Conservation (phyloP, 2,113 vertebrate species). For the Gymnogyps californianus region DNA sequence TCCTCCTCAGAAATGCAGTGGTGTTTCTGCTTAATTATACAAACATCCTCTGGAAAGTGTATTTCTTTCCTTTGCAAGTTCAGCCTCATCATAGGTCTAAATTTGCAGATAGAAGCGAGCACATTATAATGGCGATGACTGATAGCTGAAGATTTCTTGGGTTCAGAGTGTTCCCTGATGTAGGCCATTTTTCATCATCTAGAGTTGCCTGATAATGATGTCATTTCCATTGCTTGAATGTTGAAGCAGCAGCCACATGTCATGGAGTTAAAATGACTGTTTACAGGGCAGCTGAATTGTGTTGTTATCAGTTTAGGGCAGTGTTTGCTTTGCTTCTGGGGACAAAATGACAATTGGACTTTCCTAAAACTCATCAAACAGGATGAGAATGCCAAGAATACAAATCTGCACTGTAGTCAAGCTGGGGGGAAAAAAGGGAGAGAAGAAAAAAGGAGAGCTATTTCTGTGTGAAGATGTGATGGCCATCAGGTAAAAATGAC, state of each 20-base stretch:
- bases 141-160: conserved; percentile 64
- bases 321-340: conserved; percentile 68
- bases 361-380: conserved; percentile 62
- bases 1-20: conserved; percentile 7
- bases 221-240: conserved; percentile 73
- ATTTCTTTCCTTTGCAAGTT: conserved; percentile 15
- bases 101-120: conserved; percentile 60
- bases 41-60: conserved; percentile 36
- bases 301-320: conserved; percentile 72
- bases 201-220: conserved; percentile 70
- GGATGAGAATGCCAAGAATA: conserved; percentile 51
- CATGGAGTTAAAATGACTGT: conserved; percentile 64
- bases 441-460: background rate
- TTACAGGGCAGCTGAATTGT: conserved; percentile 64
- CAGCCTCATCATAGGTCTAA: conserved; percentile 2
- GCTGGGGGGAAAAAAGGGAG: background rate
- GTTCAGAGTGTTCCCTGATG: conserved; percentile 72
- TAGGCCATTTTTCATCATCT: conserved; percentile 73
- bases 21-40: conserved; percentile 63
- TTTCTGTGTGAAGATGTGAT: conserved; percentile 34
- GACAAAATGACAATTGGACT: conserved; percentile 60
- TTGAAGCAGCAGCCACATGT: conserved; percentile 64
- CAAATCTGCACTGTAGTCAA: conserved; percentile 31
- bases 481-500: conserved; percentile 63
- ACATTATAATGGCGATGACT: conserved; percentile 63